Evolutionary conservation across 2,888 invertebrate genomes (phyloP).

Genomic region (Helleia helle): DNA sequence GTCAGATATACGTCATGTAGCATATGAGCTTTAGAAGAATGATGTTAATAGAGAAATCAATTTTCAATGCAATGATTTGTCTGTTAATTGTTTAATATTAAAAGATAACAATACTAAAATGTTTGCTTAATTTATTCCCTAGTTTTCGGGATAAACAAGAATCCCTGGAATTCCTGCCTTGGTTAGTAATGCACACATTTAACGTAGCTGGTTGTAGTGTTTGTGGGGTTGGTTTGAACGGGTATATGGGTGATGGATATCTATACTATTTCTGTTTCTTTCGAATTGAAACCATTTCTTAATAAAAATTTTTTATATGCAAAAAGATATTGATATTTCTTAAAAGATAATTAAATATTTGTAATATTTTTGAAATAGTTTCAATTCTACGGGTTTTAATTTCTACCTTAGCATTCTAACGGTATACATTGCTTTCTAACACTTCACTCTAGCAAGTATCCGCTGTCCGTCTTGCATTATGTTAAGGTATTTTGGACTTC

Average conservation of each 20-base stretch:
- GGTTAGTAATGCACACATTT: conserved; percentile 79
- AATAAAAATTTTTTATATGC: no score
- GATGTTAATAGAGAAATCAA: conserved; percentile 7
- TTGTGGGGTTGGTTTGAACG: conserved; percentile 18
- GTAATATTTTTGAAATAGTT: no score
- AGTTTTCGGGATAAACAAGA: conserved; percentile 88
- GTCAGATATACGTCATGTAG: background rate
- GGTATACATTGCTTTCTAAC: conserved; percentile 53
- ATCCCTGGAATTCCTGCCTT: conserved; percentile 84
- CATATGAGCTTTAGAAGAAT: background rate
- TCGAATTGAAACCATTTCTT: background rate
- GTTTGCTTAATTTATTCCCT: conserved; percentile 71
- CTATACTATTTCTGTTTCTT: background rate
- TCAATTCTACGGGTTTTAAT: no score
- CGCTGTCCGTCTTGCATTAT: conserved; percentile 18
- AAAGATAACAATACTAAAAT: conserved; percentile 35
- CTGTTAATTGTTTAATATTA: conserved; percentile 13
- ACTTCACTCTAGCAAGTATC: conserved; percentile 47
- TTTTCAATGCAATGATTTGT: conserved; percentile 9
- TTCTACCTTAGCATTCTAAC: no score
- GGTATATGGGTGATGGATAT: conserved; percentile 4
- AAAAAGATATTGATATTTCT: no score
- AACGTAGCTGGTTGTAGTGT: conserved; percentile 35
- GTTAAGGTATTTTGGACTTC: conserved; percentile 64
- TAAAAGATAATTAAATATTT: no score